phyloP scores from a whole-genome alignment of 2,113 vertebrate genomes.

The Archilochus colubris region DNA sequence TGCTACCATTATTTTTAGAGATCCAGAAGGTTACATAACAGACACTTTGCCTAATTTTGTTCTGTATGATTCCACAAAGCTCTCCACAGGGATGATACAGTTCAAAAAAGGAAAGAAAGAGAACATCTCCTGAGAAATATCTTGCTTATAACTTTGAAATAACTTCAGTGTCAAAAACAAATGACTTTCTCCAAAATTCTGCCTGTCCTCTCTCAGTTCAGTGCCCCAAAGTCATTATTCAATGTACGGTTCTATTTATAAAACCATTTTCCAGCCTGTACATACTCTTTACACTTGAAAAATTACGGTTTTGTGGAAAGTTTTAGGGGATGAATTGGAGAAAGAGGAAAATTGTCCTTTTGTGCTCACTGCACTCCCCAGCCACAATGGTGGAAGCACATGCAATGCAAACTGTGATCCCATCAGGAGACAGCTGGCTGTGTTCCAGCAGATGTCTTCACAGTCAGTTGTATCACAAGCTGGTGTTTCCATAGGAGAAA shows the following conservation, averaged over 20 bases:
- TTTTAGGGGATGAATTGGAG: slow-evolving; percentile 17
- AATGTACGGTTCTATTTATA: slow-evolving; percentile 55
- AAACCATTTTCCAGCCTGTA: slow-evolving; percentile 40
- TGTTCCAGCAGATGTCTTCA: slow-evolving; percentile 32
- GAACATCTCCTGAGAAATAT: slow-evolving; percentile 57
- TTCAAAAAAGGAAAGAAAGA: slow-evolving; percentile 48
- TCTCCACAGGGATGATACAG: slow-evolving; percentile 30
- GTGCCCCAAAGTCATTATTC: slow-evolving; percentile 56
- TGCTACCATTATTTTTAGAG: slow-evolving; percentile 59
- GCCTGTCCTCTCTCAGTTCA: slow-evolving; percentile 53
- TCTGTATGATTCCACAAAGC: slow-evolving; percentile 23
- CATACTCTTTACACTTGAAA: slow-evolving; percentile 54
- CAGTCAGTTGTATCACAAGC: slow-evolving; percentile 37
- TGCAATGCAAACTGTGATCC: not conserved
- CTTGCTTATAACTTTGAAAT: slow-evolving; percentile 71
- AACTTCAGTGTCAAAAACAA: slow-evolving; percentile 72
- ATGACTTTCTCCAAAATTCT: slow-evolving; percentile 47
- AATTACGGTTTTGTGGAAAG: slow-evolving; percentile 54
- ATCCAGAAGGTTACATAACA: slow-evolving; percentile 56
- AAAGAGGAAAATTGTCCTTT: slow-evolving; percentile 59
- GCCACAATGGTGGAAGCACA: not conserved
- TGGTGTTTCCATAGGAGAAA: not conserved
- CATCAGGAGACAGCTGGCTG: not conserved
- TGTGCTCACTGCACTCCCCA: slow-evolving; percentile 35
- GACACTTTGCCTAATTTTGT: slow-evolving; percentile 63